Conservation (phyloP, 1,140 invertebrate species). For the Leucophenga varia region DNA sequence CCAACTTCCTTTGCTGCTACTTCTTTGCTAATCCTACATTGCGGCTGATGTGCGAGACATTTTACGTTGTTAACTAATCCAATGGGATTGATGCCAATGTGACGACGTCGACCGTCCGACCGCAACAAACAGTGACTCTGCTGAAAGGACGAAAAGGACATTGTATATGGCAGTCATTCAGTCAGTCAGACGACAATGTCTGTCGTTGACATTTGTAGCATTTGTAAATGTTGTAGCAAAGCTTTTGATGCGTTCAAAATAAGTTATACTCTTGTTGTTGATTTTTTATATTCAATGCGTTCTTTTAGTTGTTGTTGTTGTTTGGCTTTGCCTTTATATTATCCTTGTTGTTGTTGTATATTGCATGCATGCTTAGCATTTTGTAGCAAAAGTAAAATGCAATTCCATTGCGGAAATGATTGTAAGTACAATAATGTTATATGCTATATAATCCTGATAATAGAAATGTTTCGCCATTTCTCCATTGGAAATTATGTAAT, state of each 20-base stretch:
- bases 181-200: conserved; percentile 21
- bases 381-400: not conserved
- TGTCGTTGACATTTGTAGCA: conserved; percentile 28
- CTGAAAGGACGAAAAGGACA: too few species aligned
- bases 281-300: conserved; percentile 18
- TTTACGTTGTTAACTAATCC: conserved; percentile 28
- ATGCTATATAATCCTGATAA: too few species aligned
- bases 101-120: too few species aligned
- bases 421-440: too few species aligned
- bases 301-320: not conserved
- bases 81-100: conserved; percentile 23
- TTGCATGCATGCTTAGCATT: not conserved
- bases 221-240: conserved; percentile 9
- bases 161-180: conserved; percentile 7
- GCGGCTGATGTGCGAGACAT: conserved; percentile 8
- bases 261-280: conserved; percentile 19
- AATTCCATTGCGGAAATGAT: too few species aligned
- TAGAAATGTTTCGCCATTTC: too few species aligned
- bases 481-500: too few species aligned
- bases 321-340: too few species aligned
- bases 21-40: not conserved
- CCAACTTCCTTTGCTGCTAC: conserved; percentile 12
- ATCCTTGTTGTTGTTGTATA: conserved; percentile 24
- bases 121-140: too few species aligned
- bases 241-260: too few species aligned